A percentile compares a stretch with the other conserved stretches of the same genome.
Evolutionary conservation across 2,797 vertebrate species (phyloP).

Genomic region (Myotis findleyi): DNA sequence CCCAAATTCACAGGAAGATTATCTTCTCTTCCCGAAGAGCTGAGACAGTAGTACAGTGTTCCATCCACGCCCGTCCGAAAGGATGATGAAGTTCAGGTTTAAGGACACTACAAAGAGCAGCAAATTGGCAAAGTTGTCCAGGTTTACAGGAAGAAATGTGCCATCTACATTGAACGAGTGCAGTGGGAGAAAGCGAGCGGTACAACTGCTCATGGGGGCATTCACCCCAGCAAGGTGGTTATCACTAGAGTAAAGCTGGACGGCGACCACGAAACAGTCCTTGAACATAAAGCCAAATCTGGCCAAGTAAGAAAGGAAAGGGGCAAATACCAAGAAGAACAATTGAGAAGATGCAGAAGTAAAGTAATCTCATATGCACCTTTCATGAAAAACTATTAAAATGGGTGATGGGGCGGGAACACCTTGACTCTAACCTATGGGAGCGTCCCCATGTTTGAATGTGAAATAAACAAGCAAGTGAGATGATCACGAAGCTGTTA

Average conservation of each 20-base stretch:
- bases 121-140: background rate
- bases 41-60: background rate
- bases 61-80: background rate
- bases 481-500: background rate
- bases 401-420: too few relatives aligned
- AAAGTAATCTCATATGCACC: background rate
- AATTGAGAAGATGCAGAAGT: background rate
- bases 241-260: background rate
- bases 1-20: background rate
- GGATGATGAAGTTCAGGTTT: background rate
- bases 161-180: background rate
- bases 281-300: background rate
- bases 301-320: background rate
- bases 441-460: background rate
- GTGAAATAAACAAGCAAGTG: background rate
- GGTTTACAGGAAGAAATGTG: background rate
- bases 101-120: background rate
- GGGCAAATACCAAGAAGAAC: background rate
- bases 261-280: background rate
- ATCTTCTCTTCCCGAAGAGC: background rate
- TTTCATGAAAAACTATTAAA: background rate
- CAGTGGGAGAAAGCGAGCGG: background rate
- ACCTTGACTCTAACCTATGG: background rate
- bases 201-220: too few relatives aligned
- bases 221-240: background rate